phyloP scores from a whole-genome alignment of 2,888 invertebrate species.

The Prosopocoilus inquinatus region DNA sequence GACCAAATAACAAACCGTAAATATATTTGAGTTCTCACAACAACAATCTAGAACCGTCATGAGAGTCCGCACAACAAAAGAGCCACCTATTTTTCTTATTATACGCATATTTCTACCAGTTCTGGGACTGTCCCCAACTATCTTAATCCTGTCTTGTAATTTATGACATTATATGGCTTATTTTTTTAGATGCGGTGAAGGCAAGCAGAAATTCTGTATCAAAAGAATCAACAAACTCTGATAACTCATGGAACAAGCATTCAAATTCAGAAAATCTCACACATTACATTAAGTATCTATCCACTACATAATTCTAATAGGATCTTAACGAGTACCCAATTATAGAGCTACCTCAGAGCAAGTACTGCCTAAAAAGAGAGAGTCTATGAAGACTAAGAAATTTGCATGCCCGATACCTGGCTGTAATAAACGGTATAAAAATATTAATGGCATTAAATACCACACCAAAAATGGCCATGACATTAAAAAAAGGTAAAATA shows the following conservation, averaged over 20 bases:
- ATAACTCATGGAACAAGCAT: constrained; percentile 80
- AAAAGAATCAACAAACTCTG: constrained; percentile 76
- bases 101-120: too few species aligned
- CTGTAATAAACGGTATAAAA: constrained; percentile 85
- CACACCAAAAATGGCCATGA: constrained; percentile 86
- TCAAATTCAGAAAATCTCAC: constrained; percentile 77
- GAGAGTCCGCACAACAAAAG: too few species aligned
- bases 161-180: too few species aligned
- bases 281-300: constrained; percentile 58
- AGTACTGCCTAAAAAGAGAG: neutral
- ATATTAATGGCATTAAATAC: constrained; percentile 85
- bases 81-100: too few species aligned
- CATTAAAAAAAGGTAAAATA: constrained; percentile 20
- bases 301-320: constrained; percentile 79
- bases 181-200: neutral
- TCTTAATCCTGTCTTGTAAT: too few species aligned
- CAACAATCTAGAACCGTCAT: too few species aligned
- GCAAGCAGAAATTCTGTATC: neutral
- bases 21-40: too few species aligned
- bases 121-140: too few species aligned
- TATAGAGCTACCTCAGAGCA: constrained; percentile 48
- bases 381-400: constrained; percentile 55
- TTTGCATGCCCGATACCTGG: constrained; percentile 84
- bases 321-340: constrained; percentile 67
- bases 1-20: too few species aligned